These are phyloP conservation scores for Ichneumoninae sp. DNA, from an alignment of 2,888 invertebrate genomes.

Conservation along the genomic window DNA sequence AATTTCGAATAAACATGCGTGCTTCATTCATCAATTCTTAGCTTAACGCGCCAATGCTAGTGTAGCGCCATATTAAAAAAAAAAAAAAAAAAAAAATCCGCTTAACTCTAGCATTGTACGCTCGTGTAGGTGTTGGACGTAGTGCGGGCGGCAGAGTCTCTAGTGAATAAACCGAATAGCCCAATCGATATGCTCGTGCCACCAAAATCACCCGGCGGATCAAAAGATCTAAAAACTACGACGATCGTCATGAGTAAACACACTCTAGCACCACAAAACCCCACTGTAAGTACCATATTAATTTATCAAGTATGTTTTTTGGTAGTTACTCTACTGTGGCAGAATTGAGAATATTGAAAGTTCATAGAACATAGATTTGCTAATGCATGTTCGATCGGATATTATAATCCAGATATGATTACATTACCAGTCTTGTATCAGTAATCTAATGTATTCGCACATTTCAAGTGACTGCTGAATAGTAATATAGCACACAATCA, in stretches of 20 bases:
- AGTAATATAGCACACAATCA: conserved; percentile 1
- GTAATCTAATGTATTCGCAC: background rate
- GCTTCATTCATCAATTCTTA: conserved; percentile 31
- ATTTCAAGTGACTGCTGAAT: background rate
- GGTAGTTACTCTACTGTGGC: background rate
- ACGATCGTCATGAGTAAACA: conserved; percentile 98
- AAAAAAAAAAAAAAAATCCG: conserved; percentile 14
- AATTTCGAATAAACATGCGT: background rate
- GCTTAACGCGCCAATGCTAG: background rate
- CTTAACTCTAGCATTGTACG: conserved; percentile 58
- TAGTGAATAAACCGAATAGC: conserved; percentile 87
- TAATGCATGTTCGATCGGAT: conserved; percentile 1
- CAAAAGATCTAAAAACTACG: conserved; percentile 92
- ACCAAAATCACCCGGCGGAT: conserved; percentile 91
- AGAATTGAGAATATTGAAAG: conserved; percentile 7
- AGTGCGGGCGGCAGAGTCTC: conserved; percentile 94
- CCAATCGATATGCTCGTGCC: conserved; percentile 86
- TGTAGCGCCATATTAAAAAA: conserved; percentile 3
- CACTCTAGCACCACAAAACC: conserved; percentile 91
- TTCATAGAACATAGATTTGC: background rate
- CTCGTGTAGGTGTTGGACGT: conserved; percentile 91
- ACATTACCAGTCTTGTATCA: background rate
- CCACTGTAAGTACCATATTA: conserved; percentile 85
- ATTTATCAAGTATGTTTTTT: conserved; percentile 32
- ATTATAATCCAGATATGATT: background rate